Conservation (phyloP, 1,140 invertebrate genomes). For the Caenorhabditis briggsae region DNA sequence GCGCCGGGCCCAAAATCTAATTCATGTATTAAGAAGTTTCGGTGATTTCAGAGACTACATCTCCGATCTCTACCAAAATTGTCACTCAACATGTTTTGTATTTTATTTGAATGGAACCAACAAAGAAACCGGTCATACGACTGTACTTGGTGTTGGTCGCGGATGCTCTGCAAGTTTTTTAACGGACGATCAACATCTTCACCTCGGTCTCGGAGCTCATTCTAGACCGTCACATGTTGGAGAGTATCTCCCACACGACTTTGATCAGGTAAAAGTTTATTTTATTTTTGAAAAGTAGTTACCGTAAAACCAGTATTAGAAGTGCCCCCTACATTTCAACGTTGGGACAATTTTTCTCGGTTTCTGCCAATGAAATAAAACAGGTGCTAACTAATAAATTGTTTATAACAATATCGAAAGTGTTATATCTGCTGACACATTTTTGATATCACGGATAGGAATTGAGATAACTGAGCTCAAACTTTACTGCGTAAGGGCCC, state of each 20-base stretch:
- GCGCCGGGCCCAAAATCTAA: background rate
- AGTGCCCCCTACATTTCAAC: no score
- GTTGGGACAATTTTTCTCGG: no score
- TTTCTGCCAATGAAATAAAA: no score
- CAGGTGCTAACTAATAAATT: no score
- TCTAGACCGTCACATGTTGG: constrained; percentile 68
- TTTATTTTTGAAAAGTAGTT: background rate
- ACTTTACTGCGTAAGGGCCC: no score
- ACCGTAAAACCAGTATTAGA: no score
- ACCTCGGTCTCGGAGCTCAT: constrained; percentile 68
- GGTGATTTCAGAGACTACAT: constrained; percentile 60
- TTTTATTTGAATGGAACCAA: constrained; percentile 72
- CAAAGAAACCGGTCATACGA: constrained; percentile 65
- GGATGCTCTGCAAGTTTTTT: constrained; percentile 71
- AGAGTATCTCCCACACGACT: constrained; percentile 69
- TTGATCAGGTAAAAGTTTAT: constrained; percentile 66
- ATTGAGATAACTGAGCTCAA: no score
- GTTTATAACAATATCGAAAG: no score
- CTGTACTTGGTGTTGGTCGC: constrained; percentile 68
- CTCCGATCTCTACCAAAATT: constrained; percentile 65
- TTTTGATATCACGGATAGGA: no score
- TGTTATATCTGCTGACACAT: no score
- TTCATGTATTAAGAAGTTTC: constrained; percentile 29
- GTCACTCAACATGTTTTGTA: constrained; percentile 70
- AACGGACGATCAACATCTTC: constrained; percentile 71